phyloP scores from a whole-genome alignment of 1,140 invertebrate species.

The Halyomorpha halys region DNA sequence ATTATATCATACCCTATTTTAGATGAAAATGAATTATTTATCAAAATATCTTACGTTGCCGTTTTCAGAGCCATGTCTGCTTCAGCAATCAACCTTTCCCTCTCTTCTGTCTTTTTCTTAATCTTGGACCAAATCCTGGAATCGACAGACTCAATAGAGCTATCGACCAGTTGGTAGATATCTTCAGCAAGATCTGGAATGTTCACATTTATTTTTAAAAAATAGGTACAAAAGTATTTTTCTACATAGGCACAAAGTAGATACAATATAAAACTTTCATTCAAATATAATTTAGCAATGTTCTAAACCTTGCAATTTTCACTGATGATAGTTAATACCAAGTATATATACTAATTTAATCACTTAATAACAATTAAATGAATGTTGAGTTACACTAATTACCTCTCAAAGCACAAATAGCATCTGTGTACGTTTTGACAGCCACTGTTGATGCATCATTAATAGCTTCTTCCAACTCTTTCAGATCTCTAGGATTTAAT shows the following conservation, averaged over 20 bases:
- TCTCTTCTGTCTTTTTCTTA: constrained; percentile 45
- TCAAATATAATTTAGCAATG: too few species aligned
- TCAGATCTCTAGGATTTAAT: neutral
- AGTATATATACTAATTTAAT: too few species aligned
- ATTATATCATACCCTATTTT: too few species aligned
- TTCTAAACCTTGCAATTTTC: too few species aligned
- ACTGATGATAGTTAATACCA: too few species aligned
- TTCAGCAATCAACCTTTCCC: constrained; percentile 39
- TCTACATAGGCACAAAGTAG: too few species aligned
- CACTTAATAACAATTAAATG: too few species aligned
- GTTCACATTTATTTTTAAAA: too few species aligned
- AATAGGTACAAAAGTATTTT: too few species aligned
- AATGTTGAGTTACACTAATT: neutral
- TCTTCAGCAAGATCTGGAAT: constrained; percentile 29
- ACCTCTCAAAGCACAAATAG: constrained; percentile 32
- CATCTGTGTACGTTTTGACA: constrained; percentile 31
- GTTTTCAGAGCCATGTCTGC: constrained; percentile 41
- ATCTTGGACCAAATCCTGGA: constrained; percentile 35
- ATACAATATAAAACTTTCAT: too few species aligned
- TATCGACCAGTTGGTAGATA: constrained; percentile 28
- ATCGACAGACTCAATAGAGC: constrained; percentile 28
- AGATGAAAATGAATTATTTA: too few species aligned
- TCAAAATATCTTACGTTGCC: constrained; percentile 32
- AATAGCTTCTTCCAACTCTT: constrained; percentile 18
- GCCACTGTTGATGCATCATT: neutral